Percentiles rank a stretch among this genome's conserved stretches.
These are phyloP conservation scores for Ooceraea biroi DNA, from an alignment of 1,140 invertebrate genomes.

Conservation along the genomic window DNA sequence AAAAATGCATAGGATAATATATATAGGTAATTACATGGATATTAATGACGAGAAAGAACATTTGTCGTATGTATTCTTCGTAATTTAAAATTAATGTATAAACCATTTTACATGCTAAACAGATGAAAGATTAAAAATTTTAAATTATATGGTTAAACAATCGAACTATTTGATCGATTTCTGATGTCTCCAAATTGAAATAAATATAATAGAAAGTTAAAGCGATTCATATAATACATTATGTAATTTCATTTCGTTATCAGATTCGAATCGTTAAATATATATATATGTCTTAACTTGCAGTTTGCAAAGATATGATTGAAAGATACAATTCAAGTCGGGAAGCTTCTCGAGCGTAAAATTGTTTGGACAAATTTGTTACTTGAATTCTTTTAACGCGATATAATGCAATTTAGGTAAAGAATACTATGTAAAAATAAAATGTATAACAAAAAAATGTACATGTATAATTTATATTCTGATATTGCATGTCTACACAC, in stretches of 20 bases:
- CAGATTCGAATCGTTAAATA: too few species aligned
- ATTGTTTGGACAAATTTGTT: background rate
- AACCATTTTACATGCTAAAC: background rate
- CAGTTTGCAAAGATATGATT: too few species aligned
- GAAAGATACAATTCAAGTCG: too few species aligned
- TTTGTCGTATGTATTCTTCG: background rate
- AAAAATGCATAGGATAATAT: background rate
- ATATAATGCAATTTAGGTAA: background rate
- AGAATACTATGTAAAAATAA: conserved; percentile 14
- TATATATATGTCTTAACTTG: too few species aligned
- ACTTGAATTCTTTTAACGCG: background rate
- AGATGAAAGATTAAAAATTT: background rate
- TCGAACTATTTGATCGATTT: background rate
- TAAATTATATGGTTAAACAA: background rate
- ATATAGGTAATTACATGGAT: conserved; percentile 10
- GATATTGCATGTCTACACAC: background rate
- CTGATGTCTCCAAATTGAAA: background rate
- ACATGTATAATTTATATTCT: background rate
- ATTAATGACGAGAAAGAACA: background rate
- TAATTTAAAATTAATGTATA: background rate
- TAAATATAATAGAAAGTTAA: too few species aligned
- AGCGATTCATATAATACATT: too few species aligned
- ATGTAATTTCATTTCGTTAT: too few species aligned
- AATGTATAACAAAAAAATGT: background rate
- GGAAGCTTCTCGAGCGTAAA: too few species aligned